phyloP scores from a whole-genome alignment of 2,113 vertebrate genomes.

The Dromiciops gliroides region DNA sequence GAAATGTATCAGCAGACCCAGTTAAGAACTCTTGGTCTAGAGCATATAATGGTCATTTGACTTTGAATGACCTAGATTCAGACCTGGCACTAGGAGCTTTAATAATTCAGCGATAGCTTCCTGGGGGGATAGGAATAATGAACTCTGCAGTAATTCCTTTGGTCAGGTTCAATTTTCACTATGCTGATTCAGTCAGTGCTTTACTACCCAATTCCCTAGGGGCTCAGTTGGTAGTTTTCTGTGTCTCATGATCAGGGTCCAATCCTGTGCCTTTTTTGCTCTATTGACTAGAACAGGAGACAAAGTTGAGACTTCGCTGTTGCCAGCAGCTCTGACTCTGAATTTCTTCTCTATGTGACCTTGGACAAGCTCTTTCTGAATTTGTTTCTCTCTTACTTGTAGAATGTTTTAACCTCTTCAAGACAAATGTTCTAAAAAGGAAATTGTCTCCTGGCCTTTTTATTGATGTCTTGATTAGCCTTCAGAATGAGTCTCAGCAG shows the following conservation, averaged over 20 bases:
- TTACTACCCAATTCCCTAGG: not conserved
- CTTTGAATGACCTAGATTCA: not conserved
- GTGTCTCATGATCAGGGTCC: not conserved
- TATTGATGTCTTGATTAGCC: conserved; percentile 48
- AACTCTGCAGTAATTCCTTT: conserved; percentile 28
- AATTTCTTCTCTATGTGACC: not conserved
- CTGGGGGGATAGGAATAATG: conserved; percentile 24
- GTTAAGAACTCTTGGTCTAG: not conserved
- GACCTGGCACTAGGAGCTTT: conserved; percentile 18
- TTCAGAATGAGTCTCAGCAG: conserved; percentile 50
- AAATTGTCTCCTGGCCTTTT: conserved; percentile 30
- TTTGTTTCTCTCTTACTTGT: conserved; percentile 49
- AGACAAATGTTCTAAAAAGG: conserved; percentile 34
- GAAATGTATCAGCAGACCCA: not conserved
- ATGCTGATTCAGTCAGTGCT: conserved; percentile 23
- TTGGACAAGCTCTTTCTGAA: not conserved
- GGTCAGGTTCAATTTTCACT: conserved; percentile 9
- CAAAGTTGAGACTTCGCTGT: not conserved
- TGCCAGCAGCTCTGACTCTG: not conserved
- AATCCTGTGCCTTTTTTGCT: conserved; percentile 6
- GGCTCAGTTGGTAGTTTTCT: not conserved
- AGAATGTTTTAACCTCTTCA: conserved; percentile 37
- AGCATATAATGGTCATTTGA: not conserved
- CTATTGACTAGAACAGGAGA: not conserved
- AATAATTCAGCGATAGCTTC: conserved; percentile 55